Evolutionary conservation across 2,113 vertebrate genomes (phyloP).

Genomic region (Stigmatopora argus): DNA sequence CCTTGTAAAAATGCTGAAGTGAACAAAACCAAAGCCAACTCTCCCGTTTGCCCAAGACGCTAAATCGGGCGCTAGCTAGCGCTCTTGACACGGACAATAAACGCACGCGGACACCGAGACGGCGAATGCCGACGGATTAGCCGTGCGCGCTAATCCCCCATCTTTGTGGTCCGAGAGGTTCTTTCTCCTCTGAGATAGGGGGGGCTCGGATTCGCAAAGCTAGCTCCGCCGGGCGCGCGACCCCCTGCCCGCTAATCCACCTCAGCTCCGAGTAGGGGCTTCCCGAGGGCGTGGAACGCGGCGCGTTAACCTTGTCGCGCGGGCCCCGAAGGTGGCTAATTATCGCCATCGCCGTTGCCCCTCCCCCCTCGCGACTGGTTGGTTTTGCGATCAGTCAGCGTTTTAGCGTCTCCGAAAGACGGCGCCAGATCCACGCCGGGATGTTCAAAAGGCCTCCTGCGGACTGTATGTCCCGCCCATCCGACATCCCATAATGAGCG

Average conservation of each 20-base stretch:
- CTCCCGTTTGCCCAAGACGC: background rate
- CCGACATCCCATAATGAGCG: constrained; percentile 65
- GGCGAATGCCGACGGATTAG: constrained; percentile 77
- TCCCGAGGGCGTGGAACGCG: constrained; percentile 46
- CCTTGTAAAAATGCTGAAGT: background rate
- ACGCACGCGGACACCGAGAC: constrained; percentile 32
- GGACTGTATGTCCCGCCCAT: constrained; percentile 45
- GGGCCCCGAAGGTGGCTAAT: constrained; percentile 50
- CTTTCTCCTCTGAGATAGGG: constrained; percentile 52
- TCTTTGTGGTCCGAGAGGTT: constrained; percentile 68
- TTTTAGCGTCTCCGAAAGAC: constrained; percentile 4
- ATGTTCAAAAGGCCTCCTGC: constrained; percentile 24
- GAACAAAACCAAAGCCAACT: background rate
- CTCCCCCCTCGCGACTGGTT: background rate
- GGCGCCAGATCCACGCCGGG: constrained; percentile 21
- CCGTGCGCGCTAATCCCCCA: constrained; percentile 71
- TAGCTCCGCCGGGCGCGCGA: constrained; percentile 48
- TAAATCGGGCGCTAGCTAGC: background rate
- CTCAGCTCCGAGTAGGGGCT: constrained; percentile 34
- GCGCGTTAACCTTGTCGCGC: constrained; percentile 59
- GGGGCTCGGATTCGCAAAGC: constrained; percentile 66
- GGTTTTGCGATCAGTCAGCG: no score
- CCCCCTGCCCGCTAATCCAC: constrained; percentile 64
- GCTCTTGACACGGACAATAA: background rate
- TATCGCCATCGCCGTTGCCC: constrained; percentile 13